Conservation (phyloP, 2,113 vertebrate genomes). For the Gadus chalcogrammus region DNA sequence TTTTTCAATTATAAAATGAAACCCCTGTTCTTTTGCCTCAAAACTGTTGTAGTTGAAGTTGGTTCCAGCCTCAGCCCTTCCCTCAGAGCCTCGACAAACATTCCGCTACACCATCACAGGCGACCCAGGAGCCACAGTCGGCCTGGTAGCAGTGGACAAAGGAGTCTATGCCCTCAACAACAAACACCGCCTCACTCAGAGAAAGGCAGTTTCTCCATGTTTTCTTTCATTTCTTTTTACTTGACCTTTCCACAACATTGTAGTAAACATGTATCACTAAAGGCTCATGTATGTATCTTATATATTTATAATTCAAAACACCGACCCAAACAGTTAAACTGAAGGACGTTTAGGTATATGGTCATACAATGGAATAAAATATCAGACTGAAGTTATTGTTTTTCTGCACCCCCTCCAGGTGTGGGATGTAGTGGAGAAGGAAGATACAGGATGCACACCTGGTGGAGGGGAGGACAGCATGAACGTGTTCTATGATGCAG, state of each 20-base stretch:
- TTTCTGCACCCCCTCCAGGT: constrained; percentile 53
- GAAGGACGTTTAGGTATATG: no score
- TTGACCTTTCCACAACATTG: no score
- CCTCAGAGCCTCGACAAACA: constrained; percentile 43
- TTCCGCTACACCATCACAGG: constrained; percentile 65
- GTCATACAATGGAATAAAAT: no score
- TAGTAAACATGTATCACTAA: no score
- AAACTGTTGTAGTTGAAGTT: constrained; percentile 57
- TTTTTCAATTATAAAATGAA: background rate
- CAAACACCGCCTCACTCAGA: constrained; percentile 74
- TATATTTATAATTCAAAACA: no score
- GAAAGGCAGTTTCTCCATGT: constrained; percentile 57
- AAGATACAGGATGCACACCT: constrained; percentile 75
- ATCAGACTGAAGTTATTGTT: no score
- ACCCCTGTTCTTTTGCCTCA: background rate
- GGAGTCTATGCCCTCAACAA: constrained; percentile 74
- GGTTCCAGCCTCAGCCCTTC: background rate
- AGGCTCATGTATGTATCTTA: no score
- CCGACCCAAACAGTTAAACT: no score
- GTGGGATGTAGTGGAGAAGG: constrained; percentile 73
- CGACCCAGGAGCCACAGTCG: constrained; percentile 67
- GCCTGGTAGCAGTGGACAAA: constrained; percentile 77
- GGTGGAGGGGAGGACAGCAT: constrained; percentile 72
- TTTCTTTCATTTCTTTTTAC: background rate
- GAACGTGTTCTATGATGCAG: constrained; percentile 74